Base-by-base conservation (phyloP, 2,797 vertebrate species). In the Vespertilio murinus region DNA sequence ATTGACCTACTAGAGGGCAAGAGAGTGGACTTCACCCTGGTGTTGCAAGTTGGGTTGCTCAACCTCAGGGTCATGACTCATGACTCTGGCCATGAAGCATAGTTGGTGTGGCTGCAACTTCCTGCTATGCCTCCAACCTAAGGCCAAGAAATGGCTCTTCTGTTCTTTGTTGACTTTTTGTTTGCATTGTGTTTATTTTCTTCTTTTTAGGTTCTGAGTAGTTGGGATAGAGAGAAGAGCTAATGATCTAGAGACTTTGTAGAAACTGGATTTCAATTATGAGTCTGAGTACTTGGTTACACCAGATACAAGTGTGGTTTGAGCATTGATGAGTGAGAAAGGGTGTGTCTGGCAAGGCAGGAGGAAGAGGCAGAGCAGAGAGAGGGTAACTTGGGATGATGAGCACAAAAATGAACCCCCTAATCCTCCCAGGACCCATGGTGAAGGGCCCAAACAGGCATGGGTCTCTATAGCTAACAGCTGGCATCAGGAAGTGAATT, bases 181-280 rank as follows among this genome's bases (percentile, higher is more conserved):
- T 96, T 92, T 83, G 11, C 83, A 73, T 88, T 88, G 56, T 77
- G 56, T 74, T 52, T 97, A 83, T 94, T 56, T 96, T 78, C 52
- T 93, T 95, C 71, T 92, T 91, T 94, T 71, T 96, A 10, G 49
- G 18, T 74, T 91, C 91, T 25, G 30, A 92, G 81, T 9, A 92
- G 20, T 83, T 74, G 75, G 89, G 17, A 79, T 93, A 88, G 92
- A 93, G 83, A 94, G 65, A 88, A 71, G 12, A 40, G 6, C 78
- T 94, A 64, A n/a, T 56, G 38, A 61, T 40, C 71, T 59, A 73
- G 74, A 83, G 30, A 52, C 25, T 42, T 54, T 20, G 11, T 47
- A 17, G 47, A 28, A 77, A 83, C 18, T 90, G 17, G 20, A 71
- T 74, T 91, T 87, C 35, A 30, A 7, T 54, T 73, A 33, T 70